phyloP scores from a whole-genome alignment of 2,888 invertebrate species.

The Anagyrus pseudococci region DNA sequence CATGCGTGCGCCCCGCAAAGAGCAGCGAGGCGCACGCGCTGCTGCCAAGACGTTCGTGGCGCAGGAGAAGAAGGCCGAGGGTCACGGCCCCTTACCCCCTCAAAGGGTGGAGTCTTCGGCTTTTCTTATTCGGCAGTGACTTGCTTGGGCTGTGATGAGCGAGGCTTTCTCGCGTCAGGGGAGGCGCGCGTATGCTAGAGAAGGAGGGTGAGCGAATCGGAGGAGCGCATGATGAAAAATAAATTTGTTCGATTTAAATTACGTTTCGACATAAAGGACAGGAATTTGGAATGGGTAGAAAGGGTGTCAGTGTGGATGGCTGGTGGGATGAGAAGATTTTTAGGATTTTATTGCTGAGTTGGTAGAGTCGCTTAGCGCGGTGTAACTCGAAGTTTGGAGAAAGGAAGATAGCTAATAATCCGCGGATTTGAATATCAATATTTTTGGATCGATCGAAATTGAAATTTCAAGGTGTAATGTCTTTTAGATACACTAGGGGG shows the following conservation, averaged over 20 bases:
- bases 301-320: no score
- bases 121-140: neutral
- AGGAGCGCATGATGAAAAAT: constrained; percentile 35
- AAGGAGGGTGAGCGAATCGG: neutral
- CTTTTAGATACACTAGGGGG: no score
- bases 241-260: constrained; percentile 41
- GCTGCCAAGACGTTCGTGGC: no score
- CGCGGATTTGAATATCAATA: no score
- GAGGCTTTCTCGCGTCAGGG: constrained; percentile 20
- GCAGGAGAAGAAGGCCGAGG: no score
- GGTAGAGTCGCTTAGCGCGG: no score
- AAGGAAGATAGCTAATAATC: no score
- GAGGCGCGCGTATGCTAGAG: constrained; percentile 4
- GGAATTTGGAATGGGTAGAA: no score
- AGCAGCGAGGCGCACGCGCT: constrained; percentile 34
- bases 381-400: no score
- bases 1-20: constrained; percentile 22
- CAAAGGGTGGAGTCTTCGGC: constrained; percentile 32
- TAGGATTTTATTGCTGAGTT: no score
- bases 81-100: constrained; percentile 36
- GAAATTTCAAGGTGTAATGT: no score
- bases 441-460: no score
- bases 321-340: neutral
- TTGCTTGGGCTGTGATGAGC: constrained; percentile 16
- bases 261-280: constrained; percentile 31